Evolutionary conservation across 1,140 invertebrate species (phyloP).

Genomic region (Drosophila asahinai): DNA sequence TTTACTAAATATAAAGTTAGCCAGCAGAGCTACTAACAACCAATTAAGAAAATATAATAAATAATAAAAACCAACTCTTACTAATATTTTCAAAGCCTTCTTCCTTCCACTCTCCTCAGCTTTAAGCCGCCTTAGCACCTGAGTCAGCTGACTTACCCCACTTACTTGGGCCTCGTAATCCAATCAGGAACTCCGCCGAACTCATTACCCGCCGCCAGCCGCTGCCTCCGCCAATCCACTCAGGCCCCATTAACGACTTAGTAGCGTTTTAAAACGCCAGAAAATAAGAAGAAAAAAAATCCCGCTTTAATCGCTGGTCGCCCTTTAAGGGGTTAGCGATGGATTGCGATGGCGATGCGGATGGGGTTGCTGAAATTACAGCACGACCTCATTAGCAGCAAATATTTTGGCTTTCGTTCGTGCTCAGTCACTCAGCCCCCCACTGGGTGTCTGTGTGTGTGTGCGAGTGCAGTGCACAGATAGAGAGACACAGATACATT

Average conservation of each 20-base stretch:
- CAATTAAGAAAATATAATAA: too few relatives aligned
- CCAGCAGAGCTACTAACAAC: too few relatives aligned
- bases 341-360: conserved; percentile 1
- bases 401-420: conserved; percentile 63
- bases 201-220: conserved; percentile 28
- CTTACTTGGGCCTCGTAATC: conserved; percentile 26
- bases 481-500: conserved; percentile 60
- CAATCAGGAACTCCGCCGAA: conserved; percentile 48
- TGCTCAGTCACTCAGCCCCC: conserved; percentile 44
- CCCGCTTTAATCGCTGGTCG: conserved; percentile 41
- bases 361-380: conserved; percentile 48
- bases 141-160: not conserved
- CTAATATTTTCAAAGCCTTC: not conserved
- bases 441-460: not conserved
- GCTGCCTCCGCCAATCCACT: conserved; percentile 23
- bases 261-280: conserved; percentile 44
- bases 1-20: too few relatives aligned
- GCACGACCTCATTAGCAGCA: conserved; percentile 71
- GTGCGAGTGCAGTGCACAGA: conserved; percentile 43
- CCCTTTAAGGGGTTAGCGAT: conserved; percentile 41
- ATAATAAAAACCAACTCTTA: too few relatives aligned
- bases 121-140: conserved; percentile 17
- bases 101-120: not conserved
- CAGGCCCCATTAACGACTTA: conserved; percentile 52
- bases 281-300: not conserved